These are phyloP conservation scores for Dufourea novaeangliae DNA, from an alignment of 1,140 invertebrate species.

Conservation along the genomic window DNA sequence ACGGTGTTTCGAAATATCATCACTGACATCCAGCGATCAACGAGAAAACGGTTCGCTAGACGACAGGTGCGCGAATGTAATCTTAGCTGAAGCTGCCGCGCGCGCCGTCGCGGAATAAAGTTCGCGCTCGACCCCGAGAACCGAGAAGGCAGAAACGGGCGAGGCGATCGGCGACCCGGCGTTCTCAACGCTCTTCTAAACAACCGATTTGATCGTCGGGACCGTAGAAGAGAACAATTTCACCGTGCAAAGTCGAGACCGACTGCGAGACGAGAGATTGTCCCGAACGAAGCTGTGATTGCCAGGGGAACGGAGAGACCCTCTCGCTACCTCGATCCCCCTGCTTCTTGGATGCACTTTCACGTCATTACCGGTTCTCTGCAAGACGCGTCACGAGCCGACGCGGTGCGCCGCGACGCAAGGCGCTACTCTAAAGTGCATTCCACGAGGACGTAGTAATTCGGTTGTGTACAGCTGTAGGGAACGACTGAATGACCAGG, in stretches of 20 bases:
- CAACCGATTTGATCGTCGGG: conserved; percentile 35
- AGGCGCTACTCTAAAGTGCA: conserved; percentile 11
- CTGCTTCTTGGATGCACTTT: conserved; percentile 78
- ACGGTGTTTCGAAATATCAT: background rate
- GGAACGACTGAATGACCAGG: background rate
- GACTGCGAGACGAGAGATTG: conserved; percentile 53
- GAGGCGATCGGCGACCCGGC: conserved; percentile 27
- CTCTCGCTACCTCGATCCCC: conserved; percentile 55
- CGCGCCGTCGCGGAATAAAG: background rate
- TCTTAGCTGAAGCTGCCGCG: background rate
- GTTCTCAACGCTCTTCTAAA: conserved; percentile 19
- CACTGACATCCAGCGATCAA: background rate
- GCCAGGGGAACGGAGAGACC: conserved; percentile 48
- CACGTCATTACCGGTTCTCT: conserved; percentile 73
- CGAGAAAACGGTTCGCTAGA: too few species aligned
- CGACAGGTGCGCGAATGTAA: conserved; percentile 1
- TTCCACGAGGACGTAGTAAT: conserved; percentile 27
- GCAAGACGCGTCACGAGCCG: conserved; percentile 5
- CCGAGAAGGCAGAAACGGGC: conserved; percentile 25
- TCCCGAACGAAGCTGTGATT: conserved; percentile 49
- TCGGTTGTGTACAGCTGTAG: conserved; percentile 31
- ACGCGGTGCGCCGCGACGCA: conserved; percentile 25
- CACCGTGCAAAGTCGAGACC: conserved; percentile 4
- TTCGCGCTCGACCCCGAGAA: background rate
- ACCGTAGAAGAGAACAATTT: conserved; percentile 35